Conservation (phyloP, 2,113 vertebrate genomes). For the Cyprinodon tularosa region DNA sequence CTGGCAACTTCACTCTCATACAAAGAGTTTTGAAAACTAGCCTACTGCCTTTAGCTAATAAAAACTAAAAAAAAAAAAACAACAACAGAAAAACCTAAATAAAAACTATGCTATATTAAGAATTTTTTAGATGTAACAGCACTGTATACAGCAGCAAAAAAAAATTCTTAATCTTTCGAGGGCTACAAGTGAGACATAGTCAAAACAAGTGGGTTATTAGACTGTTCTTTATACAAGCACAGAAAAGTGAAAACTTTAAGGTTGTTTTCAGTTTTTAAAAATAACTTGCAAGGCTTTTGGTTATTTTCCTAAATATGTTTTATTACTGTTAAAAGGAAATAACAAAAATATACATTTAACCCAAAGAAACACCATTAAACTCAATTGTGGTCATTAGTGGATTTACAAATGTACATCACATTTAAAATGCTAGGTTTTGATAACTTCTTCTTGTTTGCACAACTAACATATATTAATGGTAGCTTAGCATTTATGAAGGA, state of each 20-base stretch:
- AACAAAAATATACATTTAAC: no score
- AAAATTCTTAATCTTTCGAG: background rate
- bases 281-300: background rate
- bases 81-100: background rate
- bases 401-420: no score
- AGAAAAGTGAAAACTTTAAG: background rate
- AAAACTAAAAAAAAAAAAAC: background rate
- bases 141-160: background rate
- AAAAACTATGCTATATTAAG: slow-evolving; percentile 1
- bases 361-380: no score
- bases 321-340: no score
- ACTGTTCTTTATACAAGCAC: background rate
- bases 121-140: background rate
- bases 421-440: no score
- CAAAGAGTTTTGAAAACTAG: background rate
- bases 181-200: background rate
- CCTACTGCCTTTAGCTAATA: background rate
- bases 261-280: slow-evolving; percentile 1
- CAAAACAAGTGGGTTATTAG: background rate
- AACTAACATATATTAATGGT: no score
- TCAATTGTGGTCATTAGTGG: no score
- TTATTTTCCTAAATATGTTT: background rate
- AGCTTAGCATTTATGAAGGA: no score
- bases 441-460: no score
- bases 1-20: slow-evolving; percentile 6